A percentile compares a stretch with the other conserved stretches of the same genome.
phyloP scores from a whole-genome alignment of 2,113 vertebrate species.

The Chloropsis hardwickii region DNA sequence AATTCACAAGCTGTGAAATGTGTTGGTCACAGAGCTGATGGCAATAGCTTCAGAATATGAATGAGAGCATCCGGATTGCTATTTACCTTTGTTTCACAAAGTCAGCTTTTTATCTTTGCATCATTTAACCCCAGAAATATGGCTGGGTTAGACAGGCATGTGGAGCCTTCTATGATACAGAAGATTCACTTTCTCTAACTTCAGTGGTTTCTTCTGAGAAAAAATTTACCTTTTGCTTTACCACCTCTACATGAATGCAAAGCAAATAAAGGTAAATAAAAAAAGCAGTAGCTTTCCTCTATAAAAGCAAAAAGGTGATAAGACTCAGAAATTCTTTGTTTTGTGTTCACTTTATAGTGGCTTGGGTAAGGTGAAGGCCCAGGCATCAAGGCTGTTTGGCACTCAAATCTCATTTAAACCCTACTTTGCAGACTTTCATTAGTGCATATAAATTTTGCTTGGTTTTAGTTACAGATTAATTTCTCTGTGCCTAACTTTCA shows the following conservation, averaged over 20 bases:
- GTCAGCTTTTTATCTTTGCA: constrained; percentile 49
- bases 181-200: not conserved
- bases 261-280: not conserved
- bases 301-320: not conserved
- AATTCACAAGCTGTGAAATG: constrained; percentile 64
- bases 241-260: not conserved
- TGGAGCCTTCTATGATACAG: not conserved
- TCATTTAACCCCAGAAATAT: constrained; percentile 59
- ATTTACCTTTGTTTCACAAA: constrained; percentile 54
- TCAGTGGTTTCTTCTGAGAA: not conserved
- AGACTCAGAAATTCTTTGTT: not conserved
- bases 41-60: constrained; percentile 56
- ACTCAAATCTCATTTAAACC: not conserved
- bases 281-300: not conserved
- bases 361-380: not conserved
- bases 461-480: not conserved
- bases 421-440: not conserved
- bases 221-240: not conserved
- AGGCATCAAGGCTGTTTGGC: not conserved
- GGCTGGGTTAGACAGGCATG: not conserved
- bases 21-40: constrained; percentile 40
- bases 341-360: not conserved
- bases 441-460: not conserved
- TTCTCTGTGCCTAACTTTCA: not conserved
- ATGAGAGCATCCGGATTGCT: constrained; percentile 41